Evolutionary conservation across 2,888 invertebrate species (phyloP).

Genomic region (Monoplex corrugatus): DNA sequence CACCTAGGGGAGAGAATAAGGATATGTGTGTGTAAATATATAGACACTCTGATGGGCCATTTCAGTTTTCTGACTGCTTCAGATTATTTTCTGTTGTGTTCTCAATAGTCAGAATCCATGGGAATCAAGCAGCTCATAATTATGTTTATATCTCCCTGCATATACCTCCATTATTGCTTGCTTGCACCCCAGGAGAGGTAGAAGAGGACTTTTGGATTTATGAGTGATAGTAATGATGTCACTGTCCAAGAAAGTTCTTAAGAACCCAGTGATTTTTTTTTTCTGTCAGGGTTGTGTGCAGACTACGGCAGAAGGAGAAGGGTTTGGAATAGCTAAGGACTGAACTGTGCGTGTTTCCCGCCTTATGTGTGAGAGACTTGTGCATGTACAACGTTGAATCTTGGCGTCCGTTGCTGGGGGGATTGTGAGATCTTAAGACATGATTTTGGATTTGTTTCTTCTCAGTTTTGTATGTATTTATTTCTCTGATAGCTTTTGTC

Average conservation of each 20-base stretch:
- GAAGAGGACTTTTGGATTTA: neutral
- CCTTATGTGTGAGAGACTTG: neutral
- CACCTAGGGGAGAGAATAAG: neutral
- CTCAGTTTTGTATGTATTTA: neutral
- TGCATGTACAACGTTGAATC: neutral
- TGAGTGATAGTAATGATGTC: neutral
- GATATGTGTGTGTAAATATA: too few species aligned
- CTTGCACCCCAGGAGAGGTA: neutral
- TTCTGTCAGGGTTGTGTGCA: neutral
- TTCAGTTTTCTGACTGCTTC: neutral
- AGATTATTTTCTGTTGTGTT: neutral
- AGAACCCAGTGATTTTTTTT: neutral
- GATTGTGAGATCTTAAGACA: too few species aligned
- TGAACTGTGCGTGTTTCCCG: neutral
- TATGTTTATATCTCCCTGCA: neutral
- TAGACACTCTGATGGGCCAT: neutral
- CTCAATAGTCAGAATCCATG: neutral
- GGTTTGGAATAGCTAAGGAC: neutral
- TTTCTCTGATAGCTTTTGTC: neutral
- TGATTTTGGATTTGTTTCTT: neutral
- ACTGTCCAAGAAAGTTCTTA: neutral
- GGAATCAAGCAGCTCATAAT: neutral
- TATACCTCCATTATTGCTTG: neutral
- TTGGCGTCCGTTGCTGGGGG: neutral
- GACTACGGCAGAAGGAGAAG: neutral